Evolutionary conservation across 2,113 vertebrate genomes (phyloP).

Genomic region (Malurus cyaneus): DNA sequence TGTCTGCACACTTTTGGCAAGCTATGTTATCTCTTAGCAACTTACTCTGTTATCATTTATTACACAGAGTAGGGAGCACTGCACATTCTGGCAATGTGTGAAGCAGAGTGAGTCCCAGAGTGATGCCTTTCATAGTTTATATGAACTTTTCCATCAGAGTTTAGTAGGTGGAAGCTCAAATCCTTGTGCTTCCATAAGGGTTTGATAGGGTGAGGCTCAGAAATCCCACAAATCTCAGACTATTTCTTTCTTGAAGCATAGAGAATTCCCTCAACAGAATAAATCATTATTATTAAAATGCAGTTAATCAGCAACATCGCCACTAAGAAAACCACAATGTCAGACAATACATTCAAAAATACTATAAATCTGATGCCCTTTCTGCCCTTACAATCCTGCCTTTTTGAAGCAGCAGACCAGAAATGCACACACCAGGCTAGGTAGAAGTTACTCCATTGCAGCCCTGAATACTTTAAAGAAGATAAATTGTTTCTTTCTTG

Average conservation of each 20-base stretch:
- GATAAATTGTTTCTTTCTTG: not conserved
- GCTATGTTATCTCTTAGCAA: not conserved
- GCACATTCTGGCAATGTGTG: not conserved
- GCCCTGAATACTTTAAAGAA: not conserved
- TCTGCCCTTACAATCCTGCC: not conserved
- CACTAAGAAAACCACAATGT: not conserved
- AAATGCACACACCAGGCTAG: not conserved
- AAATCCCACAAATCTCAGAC: not conserved
- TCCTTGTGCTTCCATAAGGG: not conserved
- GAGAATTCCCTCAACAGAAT: not conserved
- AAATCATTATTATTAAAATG: not conserved
- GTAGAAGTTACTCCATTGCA: not conserved
- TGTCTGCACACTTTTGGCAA: constrained; percentile 27
- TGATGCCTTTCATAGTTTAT: not conserved
- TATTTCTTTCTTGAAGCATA: not conserved
- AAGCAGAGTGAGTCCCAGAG: not conserved
- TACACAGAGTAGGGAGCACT: not conserved
- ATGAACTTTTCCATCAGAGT: not conserved
- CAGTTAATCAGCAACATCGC: not conserved
- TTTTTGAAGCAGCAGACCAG: not conserved
- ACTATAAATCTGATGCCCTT: not conserved
- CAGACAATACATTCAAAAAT: not conserved
- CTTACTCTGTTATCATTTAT: constrained; percentile 6
- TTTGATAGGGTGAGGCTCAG: not conserved
- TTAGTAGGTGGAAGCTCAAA: not conserved